Base-by-base conservation (phyloP, 1,140 invertebrate species). In the Palaemon carinicauda region DNA sequence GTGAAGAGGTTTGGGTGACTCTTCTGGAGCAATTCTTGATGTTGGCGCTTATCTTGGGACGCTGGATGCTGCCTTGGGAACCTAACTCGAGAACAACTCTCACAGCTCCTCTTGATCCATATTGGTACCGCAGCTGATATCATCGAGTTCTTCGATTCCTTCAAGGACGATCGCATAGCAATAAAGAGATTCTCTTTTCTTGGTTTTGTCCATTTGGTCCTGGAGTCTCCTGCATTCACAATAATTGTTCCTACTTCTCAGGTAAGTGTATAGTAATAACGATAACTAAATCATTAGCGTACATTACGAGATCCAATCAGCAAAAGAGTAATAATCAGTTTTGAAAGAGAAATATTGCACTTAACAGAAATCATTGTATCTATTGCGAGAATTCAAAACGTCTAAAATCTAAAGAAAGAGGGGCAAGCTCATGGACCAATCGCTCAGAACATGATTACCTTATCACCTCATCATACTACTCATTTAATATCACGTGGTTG, bases 111-210 rank as follows among this genome's bases (percentile, higher is more conserved):
- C 0, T 92, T 98, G 2, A 97, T 94, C 33, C 94, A 94, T 90
- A 93, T 94, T 85, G 93, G 93, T 60, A 97, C 96, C 3, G 97
- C 97, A 0, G 97, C 97, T 0, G 97, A 98, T 91, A 98, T 98
- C 82, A 97, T 98, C 41, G 97, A 98, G 91, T 98, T 98, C 91
- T 98, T 98, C 91, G 97, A 98, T 91, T 97, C 97, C 0, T 98
- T 98, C 92, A 96, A 96, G 92, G 91, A 90, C 81, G 52, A 75
- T 2, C 29, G 33, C n/a, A 21, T 75, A 2, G 73, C 31, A 21
- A 75, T 41, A 77, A 89, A 15, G 74, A 87, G 24, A 87, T 87
- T n/a, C 24, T 50, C 29, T 29, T 75, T 24, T 75, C 33, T 21
- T 54, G 51, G 52, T 80, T 41, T 33, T 80, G 5, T 15, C 78